A percentile compares a stretch with the other conserved stretches of the same genome.
Evolutionary conservation across 2,888 invertebrate genomes (phyloP).

Genomic region (Drosophila aldrichi): DNA sequence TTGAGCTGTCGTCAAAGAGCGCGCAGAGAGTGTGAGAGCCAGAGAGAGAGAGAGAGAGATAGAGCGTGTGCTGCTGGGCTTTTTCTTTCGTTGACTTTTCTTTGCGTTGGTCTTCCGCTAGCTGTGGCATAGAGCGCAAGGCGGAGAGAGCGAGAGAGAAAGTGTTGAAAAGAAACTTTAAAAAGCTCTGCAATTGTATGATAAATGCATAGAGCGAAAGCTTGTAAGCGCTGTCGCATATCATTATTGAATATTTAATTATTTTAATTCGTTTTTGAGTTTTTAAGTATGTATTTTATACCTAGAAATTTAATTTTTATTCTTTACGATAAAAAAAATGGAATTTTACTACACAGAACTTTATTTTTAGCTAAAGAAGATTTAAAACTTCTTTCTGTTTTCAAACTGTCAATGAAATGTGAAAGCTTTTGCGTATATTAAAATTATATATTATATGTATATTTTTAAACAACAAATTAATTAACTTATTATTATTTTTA

Average conservation of each 20-base stretch:
- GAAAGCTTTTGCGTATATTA: too few relatives aligned
- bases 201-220: neutral
- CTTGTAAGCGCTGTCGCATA: neutral
- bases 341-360: too few relatives aligned
- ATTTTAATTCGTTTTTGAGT: neutral
- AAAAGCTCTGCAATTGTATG: neutral
- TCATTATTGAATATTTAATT: neutral
- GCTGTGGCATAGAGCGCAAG: neutral
- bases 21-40: neutral
- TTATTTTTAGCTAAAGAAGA: too few relatives aligned
- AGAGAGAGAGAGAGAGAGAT: neutral
- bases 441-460: too few relatives aligned
- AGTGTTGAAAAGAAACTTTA: neutral
- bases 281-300: neutral
- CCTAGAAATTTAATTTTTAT: neutral
- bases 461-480: constrained; percentile 5
- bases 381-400: too few relatives aligned
- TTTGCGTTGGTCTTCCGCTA: constrained; percentile 25
- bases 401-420: too few relatives aligned
- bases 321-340: neutral
- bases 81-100: constrained; percentile 15
- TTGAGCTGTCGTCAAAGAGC: constrained; percentile 16
- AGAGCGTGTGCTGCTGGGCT: constrained; percentile 1
- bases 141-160: constrained; percentile 11
- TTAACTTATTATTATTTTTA: constrained; percentile 32